A percentile compares a stretch with the other conserved stretches of the same genome.
phyloP scores from a whole-genome alignment of 2,888 invertebrate genomes.

The Pinctada fucata region DNA sequence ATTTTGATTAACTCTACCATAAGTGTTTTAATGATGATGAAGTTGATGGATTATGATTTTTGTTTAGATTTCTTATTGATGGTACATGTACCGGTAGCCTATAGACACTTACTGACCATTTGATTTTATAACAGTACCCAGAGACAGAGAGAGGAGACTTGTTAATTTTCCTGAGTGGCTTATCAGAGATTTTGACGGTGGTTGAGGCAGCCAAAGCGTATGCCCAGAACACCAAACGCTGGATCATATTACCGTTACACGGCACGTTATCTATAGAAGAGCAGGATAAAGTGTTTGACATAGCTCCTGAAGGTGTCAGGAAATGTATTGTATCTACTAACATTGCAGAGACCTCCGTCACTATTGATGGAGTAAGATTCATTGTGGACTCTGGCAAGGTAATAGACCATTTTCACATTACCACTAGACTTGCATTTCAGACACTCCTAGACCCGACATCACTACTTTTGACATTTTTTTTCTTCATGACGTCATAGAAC shows the following conservation, averaged over 20 bases:
- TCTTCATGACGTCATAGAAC: no score
- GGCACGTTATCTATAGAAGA: slow-evolving; percentile 94
- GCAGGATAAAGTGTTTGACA: slow-evolving; percentile 98
- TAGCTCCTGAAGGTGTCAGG: slow-evolving; percentile 93
- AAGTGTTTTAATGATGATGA: no score
- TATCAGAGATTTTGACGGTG: slow-evolving; percentile 90
- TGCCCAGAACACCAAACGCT: slow-evolving; percentile 85
- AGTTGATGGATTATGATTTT: no score
- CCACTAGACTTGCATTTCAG: no score
- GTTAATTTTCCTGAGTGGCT: slow-evolving; percentile 95
- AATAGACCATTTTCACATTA: not conserved
- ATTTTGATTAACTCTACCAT: no score
- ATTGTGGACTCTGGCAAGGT: slow-evolving; percentile 98
- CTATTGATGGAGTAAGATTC: slow-evolving; percentile 98
- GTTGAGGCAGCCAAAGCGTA: slow-evolving; percentile 92
- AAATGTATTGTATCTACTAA: slow-evolving; percentile 99
- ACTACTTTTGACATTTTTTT: no score
- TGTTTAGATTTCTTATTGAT: no score
- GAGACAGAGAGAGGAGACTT: slow-evolving; percentile 93
- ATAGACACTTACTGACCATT: no score
- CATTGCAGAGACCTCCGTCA: slow-evolving; percentile 98
- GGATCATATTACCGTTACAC: slow-evolving; percentile 96
- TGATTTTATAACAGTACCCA: slow-evolving; percentile 80
- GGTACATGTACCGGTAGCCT: no score
- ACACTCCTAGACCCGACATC: no score